Percentiles rank a stretch among this genome's conserved stretches.
Conservation (phyloP, 2,797 vertebrate species). For the Paratrypauchen microcephalus region DNA sequence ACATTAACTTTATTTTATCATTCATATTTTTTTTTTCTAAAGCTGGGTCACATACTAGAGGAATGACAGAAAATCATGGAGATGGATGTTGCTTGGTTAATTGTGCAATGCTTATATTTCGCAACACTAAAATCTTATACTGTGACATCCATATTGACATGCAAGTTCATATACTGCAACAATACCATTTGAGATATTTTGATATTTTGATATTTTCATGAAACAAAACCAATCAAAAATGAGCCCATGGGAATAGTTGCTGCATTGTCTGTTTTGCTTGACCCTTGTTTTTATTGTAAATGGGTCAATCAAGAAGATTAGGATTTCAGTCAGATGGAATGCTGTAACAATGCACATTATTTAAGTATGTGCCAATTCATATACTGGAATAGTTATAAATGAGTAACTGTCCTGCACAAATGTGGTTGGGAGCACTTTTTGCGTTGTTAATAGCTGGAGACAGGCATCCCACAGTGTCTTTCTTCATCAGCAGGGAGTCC, state of each 20-base stretch:
- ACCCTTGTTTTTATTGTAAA: too few relatives aligned
- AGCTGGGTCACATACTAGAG: too few relatives aligned
- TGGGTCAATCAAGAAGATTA: not conserved
- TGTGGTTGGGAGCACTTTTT: not conserved
- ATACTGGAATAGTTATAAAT: not conserved
- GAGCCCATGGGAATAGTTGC: too few relatives aligned
- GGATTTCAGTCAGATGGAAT: not conserved
- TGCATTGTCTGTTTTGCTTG: too few relatives aligned
- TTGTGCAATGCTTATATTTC: not conserved
- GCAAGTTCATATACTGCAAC: not conserved
- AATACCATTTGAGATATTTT: not conserved
- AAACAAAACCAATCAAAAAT: too few relatives aligned
- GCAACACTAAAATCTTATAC: not conserved
- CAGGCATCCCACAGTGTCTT: slow-evolving; percentile 42
- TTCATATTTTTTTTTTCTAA: too few relatives aligned
- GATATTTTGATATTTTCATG: not conserved
- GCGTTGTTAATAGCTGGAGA: slow-evolving; percentile 36
- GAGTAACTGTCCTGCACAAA: not conserved
- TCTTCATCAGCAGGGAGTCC: slow-evolving; percentile 47
- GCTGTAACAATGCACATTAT: not conserved
- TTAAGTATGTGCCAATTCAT: not conserved
- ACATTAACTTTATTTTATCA: too few relatives aligned
- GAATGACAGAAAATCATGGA: too few relatives aligned
- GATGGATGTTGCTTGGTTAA: too few relatives aligned
- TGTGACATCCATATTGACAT: not conserved